Base-by-base conservation (phyloP, 35 echinoderm and acorn worm genomes). In the Stichopus chloronotus region DNA sequence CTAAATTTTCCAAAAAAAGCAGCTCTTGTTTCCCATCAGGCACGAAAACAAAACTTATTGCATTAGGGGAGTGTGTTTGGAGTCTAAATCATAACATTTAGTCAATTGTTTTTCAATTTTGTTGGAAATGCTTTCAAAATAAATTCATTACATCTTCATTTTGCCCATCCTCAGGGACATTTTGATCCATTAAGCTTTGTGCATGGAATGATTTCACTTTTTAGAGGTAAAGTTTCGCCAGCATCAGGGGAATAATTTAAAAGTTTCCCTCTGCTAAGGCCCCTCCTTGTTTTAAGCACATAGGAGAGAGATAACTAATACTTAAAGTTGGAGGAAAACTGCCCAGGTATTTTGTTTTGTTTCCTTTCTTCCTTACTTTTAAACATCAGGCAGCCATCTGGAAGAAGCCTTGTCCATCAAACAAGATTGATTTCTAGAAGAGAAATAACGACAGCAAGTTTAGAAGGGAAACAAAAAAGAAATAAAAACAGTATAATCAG, bases 151-250 rank as follows among this genome's bases (percentile, higher is more conserved):
- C 22, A 85, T 55, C 82, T 85, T 6, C 82, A 85, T 85, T 85
- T 85, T 57, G 82, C 19, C 82, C 82, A 85, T 85, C 82, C 55
- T 58, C 14, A 16, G 82, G 82, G 82, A 85, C 55, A 58, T 85
- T 85, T 85, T 85, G 82, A 85, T 85, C 82, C 82, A 85, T 85
- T 85, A 85, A 85, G 55, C 57, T 85, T 85, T 85, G 55, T 85
- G 82, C 82, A 85, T 85, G 82, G 82, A 85, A 58, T 85, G 82
- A 85, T 85, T 85, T 85, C 82, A 85, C 82, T 85, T 85, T 43
- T 43, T 58, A 58, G 57, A 85, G 82, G 17, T 74, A 74, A 74
- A 74, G 69, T 74, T 19, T n/a, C 19, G 17, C 17, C 69, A 74
- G 69, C 22, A 74, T 74, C 69, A 74, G 17, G 69, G 69, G 69